Evolutionary conservation across 92 coral and sea anemone genomes (phyloP).

Genomic region (Bergia sp.): DNA sequence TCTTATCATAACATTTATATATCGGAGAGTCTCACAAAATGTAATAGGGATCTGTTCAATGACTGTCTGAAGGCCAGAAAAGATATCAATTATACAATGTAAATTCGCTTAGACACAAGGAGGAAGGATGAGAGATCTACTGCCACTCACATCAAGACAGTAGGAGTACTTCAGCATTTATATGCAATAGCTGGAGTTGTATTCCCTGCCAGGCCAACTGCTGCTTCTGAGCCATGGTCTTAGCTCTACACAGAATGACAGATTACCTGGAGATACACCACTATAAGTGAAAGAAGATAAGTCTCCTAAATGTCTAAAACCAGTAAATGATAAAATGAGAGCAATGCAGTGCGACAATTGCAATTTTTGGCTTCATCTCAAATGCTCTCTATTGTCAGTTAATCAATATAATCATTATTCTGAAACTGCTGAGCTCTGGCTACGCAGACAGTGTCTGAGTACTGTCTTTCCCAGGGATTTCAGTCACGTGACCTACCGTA

Average conservation of each 20-base stretch:
- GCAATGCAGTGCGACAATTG: neutral
- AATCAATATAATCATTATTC: constrained; percentile 12
- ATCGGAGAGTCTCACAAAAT: constrained; percentile 53
- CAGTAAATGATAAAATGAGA: constrained; percentile 2
- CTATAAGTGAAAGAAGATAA: too few relatives aligned
- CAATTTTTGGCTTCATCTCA: neutral
- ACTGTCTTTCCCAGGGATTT: constrained; percentile 19
- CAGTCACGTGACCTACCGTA: neutral
- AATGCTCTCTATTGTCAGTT: constrained; percentile 45
- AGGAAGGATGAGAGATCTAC: constrained; percentile 40
- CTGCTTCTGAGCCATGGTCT: neutral
- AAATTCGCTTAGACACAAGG: constrained; percentile 50
- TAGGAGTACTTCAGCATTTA: constrained; percentile 12
- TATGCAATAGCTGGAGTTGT: neutral
- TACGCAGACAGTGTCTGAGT: constrained; percentile 14
- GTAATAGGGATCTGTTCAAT: constrained; percentile 34
- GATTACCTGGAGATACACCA: too few relatives aligned
- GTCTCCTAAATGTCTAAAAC: neutral
- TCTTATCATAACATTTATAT: constrained; percentile 50
- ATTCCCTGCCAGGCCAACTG: constrained; percentile 17
- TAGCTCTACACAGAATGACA: too few relatives aligned
- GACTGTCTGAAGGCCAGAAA: constrained; percentile 48
- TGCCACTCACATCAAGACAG: constrained; percentile 17
- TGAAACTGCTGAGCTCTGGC: constrained; percentile 7
- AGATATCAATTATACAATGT: constrained; percentile 34